Conservation (phyloP, 2,797 vertebrate genomes). For the Mareca penelope region DNA sequence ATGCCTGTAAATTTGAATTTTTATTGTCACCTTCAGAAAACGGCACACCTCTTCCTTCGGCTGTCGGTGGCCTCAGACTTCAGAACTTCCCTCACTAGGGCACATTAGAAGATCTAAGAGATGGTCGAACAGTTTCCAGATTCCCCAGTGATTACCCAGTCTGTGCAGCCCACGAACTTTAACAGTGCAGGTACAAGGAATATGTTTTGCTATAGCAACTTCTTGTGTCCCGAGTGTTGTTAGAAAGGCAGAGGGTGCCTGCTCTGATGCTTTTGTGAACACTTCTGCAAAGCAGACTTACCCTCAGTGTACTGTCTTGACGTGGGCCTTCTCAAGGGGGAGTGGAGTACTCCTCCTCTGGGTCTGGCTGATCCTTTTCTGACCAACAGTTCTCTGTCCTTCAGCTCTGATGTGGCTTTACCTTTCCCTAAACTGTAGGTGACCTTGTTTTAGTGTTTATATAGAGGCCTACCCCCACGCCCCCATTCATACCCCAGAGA, state of each 20-base stretch:
- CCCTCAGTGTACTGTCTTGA: neutral
- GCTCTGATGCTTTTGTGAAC: neutral
- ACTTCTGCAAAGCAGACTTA: neutral
- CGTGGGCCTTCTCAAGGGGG: neutral
- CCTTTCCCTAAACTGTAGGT: neutral
- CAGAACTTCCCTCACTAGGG: neutral
- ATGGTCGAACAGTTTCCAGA: neutral
- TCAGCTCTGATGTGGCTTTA: neutral
- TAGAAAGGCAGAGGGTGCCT: neutral
- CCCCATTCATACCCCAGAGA: neutral
- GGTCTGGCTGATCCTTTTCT: neutral
- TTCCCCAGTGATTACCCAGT: neutral
- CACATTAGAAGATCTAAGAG: neutral
- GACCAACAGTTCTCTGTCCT: neutral
- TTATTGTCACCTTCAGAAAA: neutral
- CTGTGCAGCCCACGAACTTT: neutral
- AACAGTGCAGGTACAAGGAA: neutral
- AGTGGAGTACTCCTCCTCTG: neutral
- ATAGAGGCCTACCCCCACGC: neutral
- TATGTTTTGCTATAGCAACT: constrained; percentile 2
- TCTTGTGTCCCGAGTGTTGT: neutral
- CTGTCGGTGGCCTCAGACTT: neutral
- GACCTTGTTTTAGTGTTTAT: neutral
- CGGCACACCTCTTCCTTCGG: neutral
- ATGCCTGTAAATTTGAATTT: neutral